phyloP scores from a whole-genome alignment of 2,888 invertebrate species.

The Ceriagrion tenellum region DNA sequence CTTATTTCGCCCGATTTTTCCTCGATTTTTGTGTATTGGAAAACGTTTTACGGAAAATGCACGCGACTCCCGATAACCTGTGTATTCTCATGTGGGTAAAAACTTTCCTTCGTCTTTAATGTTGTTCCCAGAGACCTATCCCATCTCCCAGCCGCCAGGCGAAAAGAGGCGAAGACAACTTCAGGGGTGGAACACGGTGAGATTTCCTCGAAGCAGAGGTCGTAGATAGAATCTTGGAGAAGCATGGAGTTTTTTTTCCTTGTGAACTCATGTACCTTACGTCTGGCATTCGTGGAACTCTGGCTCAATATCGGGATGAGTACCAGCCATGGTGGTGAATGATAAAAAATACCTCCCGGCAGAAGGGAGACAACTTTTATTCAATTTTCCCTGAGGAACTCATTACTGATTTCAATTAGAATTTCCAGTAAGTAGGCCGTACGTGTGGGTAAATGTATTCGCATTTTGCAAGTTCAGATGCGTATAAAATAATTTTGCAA shows the following conservation, averaged over 20 bases:
- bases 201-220: not conserved
- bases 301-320: not conserved
- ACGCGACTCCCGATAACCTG: not conserved
- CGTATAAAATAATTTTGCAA: too few relatives aligned
- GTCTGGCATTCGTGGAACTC: not conserved
- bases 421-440: not conserved
- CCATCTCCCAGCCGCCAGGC: not conserved
- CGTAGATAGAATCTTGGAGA: not conserved
- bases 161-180: not conserved
- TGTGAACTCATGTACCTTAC: not conserved
- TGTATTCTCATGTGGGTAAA: not conserved
- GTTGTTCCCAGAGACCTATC: not conserved
- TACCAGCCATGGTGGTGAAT: not conserved
- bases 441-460: too few relatives aligned
- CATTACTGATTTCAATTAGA: not conserved
- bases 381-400: not conserved
- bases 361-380: not conserved
- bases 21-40: conserved; percentile 15
- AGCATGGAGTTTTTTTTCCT: not conserved
- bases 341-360: not conserved
- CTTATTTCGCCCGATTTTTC: not conserved
- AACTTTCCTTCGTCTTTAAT: not conserved
- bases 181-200: not conserved
- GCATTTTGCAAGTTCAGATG: too few relatives aligned
- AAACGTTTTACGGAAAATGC: not conserved